Evolutionary conservation across 2,113 vertebrate species (phyloP).

Genomic region (Grammomys surdaster): DNA sequence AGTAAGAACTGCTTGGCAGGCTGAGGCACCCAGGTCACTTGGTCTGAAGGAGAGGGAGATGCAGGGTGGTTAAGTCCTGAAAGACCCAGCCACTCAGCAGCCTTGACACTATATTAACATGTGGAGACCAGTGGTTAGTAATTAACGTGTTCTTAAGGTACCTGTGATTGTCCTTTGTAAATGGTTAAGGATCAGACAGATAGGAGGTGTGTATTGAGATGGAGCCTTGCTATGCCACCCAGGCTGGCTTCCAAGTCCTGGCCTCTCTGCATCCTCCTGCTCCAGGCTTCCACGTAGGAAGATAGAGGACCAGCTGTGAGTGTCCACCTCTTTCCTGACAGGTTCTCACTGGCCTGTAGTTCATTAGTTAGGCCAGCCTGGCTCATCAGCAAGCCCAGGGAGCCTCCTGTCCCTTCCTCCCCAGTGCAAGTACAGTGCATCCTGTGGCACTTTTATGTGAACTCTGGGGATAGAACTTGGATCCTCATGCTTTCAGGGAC

Average conservation of each 20-base stretch:
- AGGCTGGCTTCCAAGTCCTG: not conserved
- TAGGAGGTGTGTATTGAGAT: not conserved
- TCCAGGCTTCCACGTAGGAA: not conserved
- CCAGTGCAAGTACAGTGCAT: not conserved
- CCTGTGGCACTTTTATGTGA: not conserved
- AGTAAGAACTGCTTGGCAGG: not conserved
- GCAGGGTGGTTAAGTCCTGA: not conserved
- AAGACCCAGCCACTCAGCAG: slow-evolving; percentile 9
- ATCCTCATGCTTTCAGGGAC: not conserved
- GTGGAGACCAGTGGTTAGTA: slow-evolving; percentile 1
- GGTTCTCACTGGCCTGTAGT: not conserved
- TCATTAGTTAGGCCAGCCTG: not conserved
- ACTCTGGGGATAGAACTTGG: not conserved
- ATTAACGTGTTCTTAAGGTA: slow-evolving; percentile 20
- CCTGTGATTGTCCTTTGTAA: not conserved
- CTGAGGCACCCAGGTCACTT: not conserved
- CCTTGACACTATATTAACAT: slow-evolving; percentile 23
- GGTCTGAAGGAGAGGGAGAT: not conserved
- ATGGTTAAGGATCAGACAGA: not conserved
- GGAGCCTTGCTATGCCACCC: too few species aligned
- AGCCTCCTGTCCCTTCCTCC: not conserved
- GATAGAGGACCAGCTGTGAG: not conserved
- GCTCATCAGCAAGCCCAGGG: not conserved
- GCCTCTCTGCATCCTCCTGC: not conserved
- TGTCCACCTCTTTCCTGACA: not conserved